These are phyloP conservation scores for Seira musarum DNA, from an alignment of 2,888 invertebrate genomes.

Conservation along the genomic window DNA sequence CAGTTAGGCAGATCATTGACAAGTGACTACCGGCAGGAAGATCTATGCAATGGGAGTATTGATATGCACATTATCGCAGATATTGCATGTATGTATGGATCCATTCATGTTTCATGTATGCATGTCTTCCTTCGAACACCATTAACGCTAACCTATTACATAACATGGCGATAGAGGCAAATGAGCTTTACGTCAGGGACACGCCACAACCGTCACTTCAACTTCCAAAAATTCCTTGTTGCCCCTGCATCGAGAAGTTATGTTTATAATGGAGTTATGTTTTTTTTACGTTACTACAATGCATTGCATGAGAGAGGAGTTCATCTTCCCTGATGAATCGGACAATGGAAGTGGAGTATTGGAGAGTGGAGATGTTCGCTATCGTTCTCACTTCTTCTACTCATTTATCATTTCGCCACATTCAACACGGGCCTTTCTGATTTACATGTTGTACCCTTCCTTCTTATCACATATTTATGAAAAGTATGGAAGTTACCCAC, in stretches of 20 bases:
- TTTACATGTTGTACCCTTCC: background rate
- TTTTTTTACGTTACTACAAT: too few species aligned
- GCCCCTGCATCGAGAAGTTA: too few species aligned
- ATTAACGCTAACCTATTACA: background rate
- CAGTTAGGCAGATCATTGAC: background rate
- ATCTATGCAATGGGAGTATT: background rate
- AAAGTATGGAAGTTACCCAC: conserved; percentile 44
- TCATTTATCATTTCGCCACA: too few species aligned
- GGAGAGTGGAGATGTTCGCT: too few species aligned
- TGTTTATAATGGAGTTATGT: too few species aligned
- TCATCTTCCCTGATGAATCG: too few species aligned
- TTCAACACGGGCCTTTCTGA: background rate
- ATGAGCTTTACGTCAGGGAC: conserved; percentile 17
- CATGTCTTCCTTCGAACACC: background rate
- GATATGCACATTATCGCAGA: background rate
- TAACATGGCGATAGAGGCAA: background rate
- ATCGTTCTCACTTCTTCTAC: too few species aligned
- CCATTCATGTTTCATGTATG: background rate
- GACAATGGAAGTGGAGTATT: too few species aligned
- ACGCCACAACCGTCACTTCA: background rate
- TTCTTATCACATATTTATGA: conserved; percentile 10
- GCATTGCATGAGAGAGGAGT: too few species aligned
- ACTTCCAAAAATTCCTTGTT: conserved; percentile 5
- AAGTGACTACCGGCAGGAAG: background rate
- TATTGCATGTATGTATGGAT: too few species aligned